These are phyloP conservation scores for Tachina grossa DNA, from an alignment of 2,888 invertebrate species.

Conservation along the genomic window DNA sequence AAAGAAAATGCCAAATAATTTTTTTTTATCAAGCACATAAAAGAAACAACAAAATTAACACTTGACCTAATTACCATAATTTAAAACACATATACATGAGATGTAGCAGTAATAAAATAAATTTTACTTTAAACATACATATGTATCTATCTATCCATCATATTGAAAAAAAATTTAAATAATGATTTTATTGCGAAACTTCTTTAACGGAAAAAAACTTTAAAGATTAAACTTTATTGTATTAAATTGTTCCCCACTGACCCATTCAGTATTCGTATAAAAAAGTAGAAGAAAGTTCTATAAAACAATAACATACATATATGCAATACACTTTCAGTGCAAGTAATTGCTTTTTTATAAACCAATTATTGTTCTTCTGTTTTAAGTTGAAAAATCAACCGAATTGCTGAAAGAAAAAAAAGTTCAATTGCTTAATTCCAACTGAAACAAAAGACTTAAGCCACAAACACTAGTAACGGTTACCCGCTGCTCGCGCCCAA, in stretches of 20 bases:
- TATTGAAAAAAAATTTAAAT: no score
- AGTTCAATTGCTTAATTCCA: conserved; percentile 24
- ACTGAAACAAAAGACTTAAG: conserved; percentile 65
- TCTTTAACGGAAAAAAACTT: conserved; percentile 7
- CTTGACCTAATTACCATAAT: conserved; percentile 60
- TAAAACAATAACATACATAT: conserved; percentile 30
- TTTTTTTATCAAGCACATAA: no score
- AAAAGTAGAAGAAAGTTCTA: conserved; percentile 27
- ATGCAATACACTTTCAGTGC: not conserved
- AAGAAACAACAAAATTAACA: not conserved
- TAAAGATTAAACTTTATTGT: conserved; percentile 42
- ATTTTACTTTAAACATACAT: no score
- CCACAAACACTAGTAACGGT: conserved; percentile 30
- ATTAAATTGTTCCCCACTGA: not conserved
- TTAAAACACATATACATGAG: not conserved
- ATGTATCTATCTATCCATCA: no score
- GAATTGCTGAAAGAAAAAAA: conserved; percentile 25
- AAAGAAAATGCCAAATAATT: no score
- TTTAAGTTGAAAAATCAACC: not conserved
- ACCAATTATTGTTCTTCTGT: conserved; percentile 33
- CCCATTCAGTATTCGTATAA: not conserved
- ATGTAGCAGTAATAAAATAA: no score
- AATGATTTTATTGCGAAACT: not conserved
- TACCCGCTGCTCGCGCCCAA: not conserved
- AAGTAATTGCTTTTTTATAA: conserved; percentile 43